Base-by-base conservation (phyloP, 2,797 vertebrate genomes). In the Pelobates cultripes region DNA sequence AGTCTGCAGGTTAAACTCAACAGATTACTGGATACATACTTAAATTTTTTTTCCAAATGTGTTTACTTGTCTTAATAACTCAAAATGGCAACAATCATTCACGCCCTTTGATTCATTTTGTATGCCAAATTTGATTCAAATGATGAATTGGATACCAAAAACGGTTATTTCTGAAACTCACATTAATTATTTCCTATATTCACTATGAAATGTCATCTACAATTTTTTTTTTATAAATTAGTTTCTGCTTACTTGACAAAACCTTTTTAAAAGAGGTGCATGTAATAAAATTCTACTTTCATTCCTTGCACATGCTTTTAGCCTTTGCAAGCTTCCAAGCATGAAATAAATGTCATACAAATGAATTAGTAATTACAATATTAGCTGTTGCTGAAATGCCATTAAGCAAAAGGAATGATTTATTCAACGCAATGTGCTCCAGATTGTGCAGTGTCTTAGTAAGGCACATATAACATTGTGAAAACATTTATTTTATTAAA, bases 321-420 rank as follows among this genome's bases (percentile, higher is more conserved):
- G 41, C 17, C 28, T 73, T 40, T 57, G 71, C 41, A 60, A n/a
- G 28, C 53, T 74, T 14, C 7, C 41, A 61, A 60, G 70, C 41
- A 74, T 74, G 42, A 43, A 74, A 60, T 74, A 2, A 44, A 61
- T 74, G 40, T 17, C 41, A 74, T 60, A 13, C 13, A 60, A 61
- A 74, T 74, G 53, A 74, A 74, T 42, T 60, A 14, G 55, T 74
- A 43, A 60, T 74, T 44, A 74, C 72, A 74, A 61, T 61, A 60
- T 60, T 60, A 61, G 10, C 7, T 72, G 45, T 72, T 55, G 7
- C 45, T 17, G n/a, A 53, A 72, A 72, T 71, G 43, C 61, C 28
- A 64, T 64, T 64, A 64, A 61, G 57, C 3, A 3, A 61, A 64
- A 28, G 17, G 7, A 64, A 40, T 64, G 61, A 40, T 28, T 0